Base-by-base conservation (phyloP, 2,888 invertebrate species). In the Melieria omissa region DNA sequence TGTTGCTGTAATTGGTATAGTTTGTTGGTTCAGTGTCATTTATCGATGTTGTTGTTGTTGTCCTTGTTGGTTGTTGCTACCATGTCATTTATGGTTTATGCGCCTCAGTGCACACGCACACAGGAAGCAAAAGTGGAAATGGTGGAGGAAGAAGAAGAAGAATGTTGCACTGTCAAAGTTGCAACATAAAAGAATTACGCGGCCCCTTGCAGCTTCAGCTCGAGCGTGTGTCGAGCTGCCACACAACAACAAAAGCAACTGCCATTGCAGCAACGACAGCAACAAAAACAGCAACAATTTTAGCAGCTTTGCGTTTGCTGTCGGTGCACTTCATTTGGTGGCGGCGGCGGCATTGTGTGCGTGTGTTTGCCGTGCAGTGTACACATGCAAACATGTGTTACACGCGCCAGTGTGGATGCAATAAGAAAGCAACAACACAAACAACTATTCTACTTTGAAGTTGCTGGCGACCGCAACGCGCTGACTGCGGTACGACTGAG, bases 271-370 rank as follows among this genome's bases (percentile, higher is more conserved):
- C 42, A 64, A 41, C 45, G 41, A 41, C 12, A 14, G 16, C 10
- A 44, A 57, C 45, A 45, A 5, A 8, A 52, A 61, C 49, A 60
- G 64, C 57, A 58, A 67, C 52, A 49, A 62, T 64, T 57, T 65
- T 65, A 29, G 29, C 10, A 41, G 16, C 64, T 54, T 60, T 68
- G 67, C 58, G 47, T 71, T 67, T 67, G 29, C 63, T 61, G 46
- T 57, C 49, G 63, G 10, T 68, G 60, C 45, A 45, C 65, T 46
- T 64, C 44, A 63, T 60, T 47, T 54, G 49, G 65, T 52, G 52
- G 55, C 60, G 60, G 54, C 49, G 61, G 47, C 46, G 29, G 29
- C 29, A 29, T 29, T 29, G 29, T 29, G 29, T 29, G 29, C 2
- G 10, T 3, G 47, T 9, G 54, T 41, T 57, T 46, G 29, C 47